Conservation (phyloP, 2,888 invertebrate species). For the Eristalis tenax region DNA sequence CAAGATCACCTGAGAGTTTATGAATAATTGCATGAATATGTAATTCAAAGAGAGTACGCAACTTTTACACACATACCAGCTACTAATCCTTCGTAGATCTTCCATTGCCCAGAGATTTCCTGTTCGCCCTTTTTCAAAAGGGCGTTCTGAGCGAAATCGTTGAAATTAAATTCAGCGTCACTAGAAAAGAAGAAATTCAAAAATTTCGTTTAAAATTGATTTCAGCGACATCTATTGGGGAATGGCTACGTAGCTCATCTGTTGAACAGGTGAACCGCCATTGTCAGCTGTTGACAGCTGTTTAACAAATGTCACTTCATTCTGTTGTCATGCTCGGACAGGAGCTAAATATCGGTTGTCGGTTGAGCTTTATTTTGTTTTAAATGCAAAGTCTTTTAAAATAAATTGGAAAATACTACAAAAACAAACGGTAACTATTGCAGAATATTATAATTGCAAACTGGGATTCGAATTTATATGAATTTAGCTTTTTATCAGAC, state of each 20-base stretch:
- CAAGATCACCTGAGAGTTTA: slow-evolving; percentile 76
- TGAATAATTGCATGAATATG: neutral
- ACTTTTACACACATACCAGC: slow-evolving; percentile 54
- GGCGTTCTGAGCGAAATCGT: slow-evolving; percentile 80
- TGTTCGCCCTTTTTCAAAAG: slow-evolving; percentile 81
- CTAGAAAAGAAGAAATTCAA: slow-evolving; percentile 68
- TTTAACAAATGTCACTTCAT: neutral
- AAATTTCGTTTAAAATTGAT: neutral
- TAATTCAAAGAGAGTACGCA: neutral
- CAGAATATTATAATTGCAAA: too few relatives aligned
- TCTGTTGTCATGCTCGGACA: neutral
- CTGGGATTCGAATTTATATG: too few relatives aligned
- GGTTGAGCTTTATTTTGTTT: too few relatives aligned
- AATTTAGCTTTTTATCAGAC: too few relatives aligned
- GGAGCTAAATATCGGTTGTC: too few relatives aligned
- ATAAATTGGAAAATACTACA: too few relatives aligned
- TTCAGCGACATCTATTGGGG: neutral
- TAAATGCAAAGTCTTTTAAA: too few relatives aligned
- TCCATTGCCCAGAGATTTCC: slow-evolving; percentile 79
- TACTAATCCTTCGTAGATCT: slow-evolving; percentile 73
- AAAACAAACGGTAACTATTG: too few relatives aligned
- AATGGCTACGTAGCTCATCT: neutral
- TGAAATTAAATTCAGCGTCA: slow-evolving; percentile 76
- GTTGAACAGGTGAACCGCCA: neutral
- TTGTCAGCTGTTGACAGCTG: neutral